Conservation (phyloP, 2,888 invertebrate species). For the Trichogramma evanescens region DNA sequence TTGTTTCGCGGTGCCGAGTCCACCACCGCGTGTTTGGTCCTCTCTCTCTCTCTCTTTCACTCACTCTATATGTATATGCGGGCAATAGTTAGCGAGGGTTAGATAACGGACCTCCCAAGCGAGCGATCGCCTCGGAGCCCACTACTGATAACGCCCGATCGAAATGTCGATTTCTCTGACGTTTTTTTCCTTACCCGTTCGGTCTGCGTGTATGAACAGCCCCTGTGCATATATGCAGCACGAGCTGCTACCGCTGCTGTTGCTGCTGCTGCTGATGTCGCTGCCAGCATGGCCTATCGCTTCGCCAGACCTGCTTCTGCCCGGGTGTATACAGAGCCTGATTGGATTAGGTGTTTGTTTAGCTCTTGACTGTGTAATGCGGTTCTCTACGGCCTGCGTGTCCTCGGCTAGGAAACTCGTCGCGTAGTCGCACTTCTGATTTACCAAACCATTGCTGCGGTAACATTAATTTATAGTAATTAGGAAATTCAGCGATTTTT, state of each 20-base stretch:
- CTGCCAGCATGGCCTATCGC: no score
- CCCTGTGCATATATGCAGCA: neutral
- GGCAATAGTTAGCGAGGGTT: conserved; percentile 25
- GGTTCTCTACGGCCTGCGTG: no score
- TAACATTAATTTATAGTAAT: no score
- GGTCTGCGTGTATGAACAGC: neutral
- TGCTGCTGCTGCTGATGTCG: neutral
- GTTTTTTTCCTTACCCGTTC: neutral
- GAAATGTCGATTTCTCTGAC: conserved; percentile 33
- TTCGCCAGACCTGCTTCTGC: no score
- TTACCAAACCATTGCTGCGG: no score
- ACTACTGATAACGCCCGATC: conserved; percentile 16
- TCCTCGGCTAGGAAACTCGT: no score
- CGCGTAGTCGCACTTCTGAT: no score
- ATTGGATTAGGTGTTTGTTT: no score
- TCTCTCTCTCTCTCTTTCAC: neutral
- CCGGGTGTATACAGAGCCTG: no score
- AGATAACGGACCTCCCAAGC: conserved; percentile 46
- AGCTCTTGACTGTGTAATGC: no score
- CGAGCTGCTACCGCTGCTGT: neutral
- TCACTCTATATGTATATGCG: conserved; percentile 6
- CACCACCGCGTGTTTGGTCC: neutral
- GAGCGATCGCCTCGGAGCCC: conserved; percentile 34
- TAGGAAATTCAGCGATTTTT: no score
- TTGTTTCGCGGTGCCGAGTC: conserved; percentile 24